Percentiles rank a stretch among this genome's conserved stretches.
phyloP scores from a whole-genome alignment of 1,140 invertebrate species.

The Tetragnatha versicolor region DNA sequence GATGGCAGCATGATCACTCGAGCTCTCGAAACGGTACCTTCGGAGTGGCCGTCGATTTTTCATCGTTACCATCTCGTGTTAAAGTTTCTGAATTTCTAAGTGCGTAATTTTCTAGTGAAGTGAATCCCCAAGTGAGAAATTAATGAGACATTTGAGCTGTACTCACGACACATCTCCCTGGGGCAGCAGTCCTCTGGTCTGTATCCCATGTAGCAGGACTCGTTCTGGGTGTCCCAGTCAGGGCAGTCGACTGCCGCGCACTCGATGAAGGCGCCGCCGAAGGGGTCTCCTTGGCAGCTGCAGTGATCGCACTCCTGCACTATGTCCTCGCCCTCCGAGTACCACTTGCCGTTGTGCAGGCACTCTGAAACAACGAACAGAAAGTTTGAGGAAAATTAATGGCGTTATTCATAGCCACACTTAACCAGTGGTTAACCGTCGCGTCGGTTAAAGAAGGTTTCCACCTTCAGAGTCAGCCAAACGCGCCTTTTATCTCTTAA shows the following conservation, averaged over 20 bases:
- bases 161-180: conserved; percentile 1
- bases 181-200: conserved; percentile 6
- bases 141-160: neutral
- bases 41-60: neutral
- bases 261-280: neutral
- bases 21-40: neutral
- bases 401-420: neutral
- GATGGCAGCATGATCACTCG: neutral
- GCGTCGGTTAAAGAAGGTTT: neutral
- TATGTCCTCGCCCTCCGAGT: neutral
- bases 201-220: conserved; percentile 20
- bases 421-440: neutral
- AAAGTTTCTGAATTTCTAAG: neutral
- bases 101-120: neutral
- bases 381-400: neutral
- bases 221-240: neutral
- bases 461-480: neutral
- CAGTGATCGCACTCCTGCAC: neutral
- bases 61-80: neutral
- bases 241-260: neutral
- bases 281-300: neutral
- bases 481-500: too few species aligned
- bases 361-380: neutral
- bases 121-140: neutral
- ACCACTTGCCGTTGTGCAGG: neutral